These are phyloP conservation scores for Strongylocentrotus purpuratus DNA, from an alignment of 35 echinoderm and acorn worm species.

Conservation along the genomic window DNA sequence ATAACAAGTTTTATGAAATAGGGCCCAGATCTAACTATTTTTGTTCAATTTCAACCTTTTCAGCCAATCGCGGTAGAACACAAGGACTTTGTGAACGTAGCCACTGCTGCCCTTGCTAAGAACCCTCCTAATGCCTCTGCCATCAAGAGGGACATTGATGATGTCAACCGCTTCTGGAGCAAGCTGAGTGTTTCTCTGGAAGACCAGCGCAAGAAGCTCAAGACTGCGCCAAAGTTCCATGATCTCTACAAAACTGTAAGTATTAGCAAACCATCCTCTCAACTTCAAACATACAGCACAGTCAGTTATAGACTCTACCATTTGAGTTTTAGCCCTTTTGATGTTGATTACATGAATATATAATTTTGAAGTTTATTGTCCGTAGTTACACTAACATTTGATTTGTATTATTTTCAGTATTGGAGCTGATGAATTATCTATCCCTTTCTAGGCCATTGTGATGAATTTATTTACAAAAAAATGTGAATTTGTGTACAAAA, in stretches of 20 bases:
- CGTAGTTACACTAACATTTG: background rate
- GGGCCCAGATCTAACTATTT: too few species aligned
- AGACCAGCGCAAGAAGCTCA: slow-evolving; percentile 38
- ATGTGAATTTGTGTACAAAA: background rate
- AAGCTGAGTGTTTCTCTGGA: slow-evolving; percentile 22
- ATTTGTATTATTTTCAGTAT: background rate
- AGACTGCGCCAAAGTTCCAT: slow-evolving; percentile 42
- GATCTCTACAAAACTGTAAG: slow-evolving; percentile 44
- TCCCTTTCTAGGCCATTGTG: background rate
- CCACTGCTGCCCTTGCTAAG: slow-evolving; percentile 8
- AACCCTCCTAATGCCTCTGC: slow-evolving; percentile 33
- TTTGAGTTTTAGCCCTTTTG: background rate
- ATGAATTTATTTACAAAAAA: background rate
- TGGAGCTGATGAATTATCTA: background rate
- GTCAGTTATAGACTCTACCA: background rate
- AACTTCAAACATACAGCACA: background rate
- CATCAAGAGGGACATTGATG: slow-evolving; percentile 40
- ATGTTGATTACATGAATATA: background rate
- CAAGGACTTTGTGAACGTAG: slow-evolving; percentile 5
- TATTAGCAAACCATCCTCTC: background rate
- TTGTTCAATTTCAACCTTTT: background rate
- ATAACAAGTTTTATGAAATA: too few species aligned
- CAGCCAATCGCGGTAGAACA: background rate
- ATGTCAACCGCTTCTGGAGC: slow-evolving; percentile 46
- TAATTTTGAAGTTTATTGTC: background rate